phyloP scores from a whole-genome alignment of 2,888 invertebrate genomes.

The Drosophila recens region DNA sequence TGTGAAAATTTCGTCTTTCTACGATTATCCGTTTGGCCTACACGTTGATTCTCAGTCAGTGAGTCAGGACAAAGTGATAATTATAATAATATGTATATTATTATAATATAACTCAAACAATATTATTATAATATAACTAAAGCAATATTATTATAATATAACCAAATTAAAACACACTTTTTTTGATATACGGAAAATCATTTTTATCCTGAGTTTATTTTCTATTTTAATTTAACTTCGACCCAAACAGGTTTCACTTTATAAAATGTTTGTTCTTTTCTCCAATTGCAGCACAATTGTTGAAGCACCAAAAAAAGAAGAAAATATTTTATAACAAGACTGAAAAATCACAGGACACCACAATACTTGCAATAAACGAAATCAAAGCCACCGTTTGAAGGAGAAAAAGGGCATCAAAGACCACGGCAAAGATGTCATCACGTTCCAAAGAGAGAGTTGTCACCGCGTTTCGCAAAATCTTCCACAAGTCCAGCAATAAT shows the following conservation, averaged over 20 bases:
- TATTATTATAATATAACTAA: too few relatives aligned
- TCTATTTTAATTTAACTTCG: not conserved
- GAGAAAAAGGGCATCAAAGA: slow-evolving; percentile 19
- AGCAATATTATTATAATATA: too few relatives aligned
- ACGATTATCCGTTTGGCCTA: too few relatives aligned
- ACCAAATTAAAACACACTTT: not conserved
- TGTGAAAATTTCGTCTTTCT: too few relatives aligned
- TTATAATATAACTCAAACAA: too few relatives aligned
- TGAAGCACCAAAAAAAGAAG: not conserved
- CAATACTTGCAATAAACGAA: slow-evolving; percentile 6
- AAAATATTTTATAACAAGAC: slow-evolving; percentile 53
- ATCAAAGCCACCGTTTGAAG: slow-evolving; percentile 38
- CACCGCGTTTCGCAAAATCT: slow-evolving; percentile 92
- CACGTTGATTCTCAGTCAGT: too few relatives aligned
- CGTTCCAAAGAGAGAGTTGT: slow-evolving; percentile 93
- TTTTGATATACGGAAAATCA: not conserved
- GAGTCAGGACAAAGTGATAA: too few relatives aligned
- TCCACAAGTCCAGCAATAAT: slow-evolving; percentile 88
- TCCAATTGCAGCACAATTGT: slow-evolving; percentile 33
- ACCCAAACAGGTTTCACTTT: not conserved
- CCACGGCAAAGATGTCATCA: slow-evolving; percentile 88
- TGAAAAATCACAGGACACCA: slow-evolving; percentile 43
- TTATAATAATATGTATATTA: too few relatives aligned
- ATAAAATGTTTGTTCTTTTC: not conserved
- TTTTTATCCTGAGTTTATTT: not conserved